Percentiles rank a stretch among this genome's conserved stretches.
Conservation (phyloP, 1,140 invertebrate species). For the Lucilia sericata region DNA sequence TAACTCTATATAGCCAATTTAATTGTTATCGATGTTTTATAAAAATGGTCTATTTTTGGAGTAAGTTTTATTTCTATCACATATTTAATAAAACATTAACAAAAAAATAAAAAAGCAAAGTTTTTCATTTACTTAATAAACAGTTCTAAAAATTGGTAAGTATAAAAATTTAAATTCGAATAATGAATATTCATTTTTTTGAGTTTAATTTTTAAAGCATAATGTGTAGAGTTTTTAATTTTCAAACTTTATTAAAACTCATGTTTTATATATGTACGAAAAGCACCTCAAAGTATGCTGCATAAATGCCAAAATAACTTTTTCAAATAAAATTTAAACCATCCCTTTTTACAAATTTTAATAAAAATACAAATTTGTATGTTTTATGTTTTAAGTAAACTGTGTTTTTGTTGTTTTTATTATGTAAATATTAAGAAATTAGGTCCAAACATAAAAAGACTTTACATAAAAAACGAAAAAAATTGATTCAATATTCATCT, state of each 20-base stretch:
- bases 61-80: neutral
- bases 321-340: too few species aligned
- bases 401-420: neutral
- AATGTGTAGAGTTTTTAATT: too few species aligned
- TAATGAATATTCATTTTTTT: too few species aligned
- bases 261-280: too few species aligned
- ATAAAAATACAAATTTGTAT: neutral
- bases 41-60: too few species aligned
- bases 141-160: too few species aligned
- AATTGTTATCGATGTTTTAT: too few species aligned
- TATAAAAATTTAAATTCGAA: too few species aligned
- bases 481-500: neutral
- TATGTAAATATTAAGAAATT: neutral
- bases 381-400: neutral
- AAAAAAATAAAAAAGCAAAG: neutral
- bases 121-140: neutral
- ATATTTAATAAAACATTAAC: neutral
- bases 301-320: neutral
- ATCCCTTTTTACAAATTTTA: neutral
- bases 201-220: too few species aligned
- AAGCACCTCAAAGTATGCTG: too few species aligned
- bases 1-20: too few species aligned
- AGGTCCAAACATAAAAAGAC: neutral
- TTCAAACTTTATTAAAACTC: too few species aligned
- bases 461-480: neutral